Evolutionary conservation across 2,797 vertebrate genomes (phyloP), one percentile per base, ranked within the genome.

Genomic region (Clamator glandarius): DNA sequence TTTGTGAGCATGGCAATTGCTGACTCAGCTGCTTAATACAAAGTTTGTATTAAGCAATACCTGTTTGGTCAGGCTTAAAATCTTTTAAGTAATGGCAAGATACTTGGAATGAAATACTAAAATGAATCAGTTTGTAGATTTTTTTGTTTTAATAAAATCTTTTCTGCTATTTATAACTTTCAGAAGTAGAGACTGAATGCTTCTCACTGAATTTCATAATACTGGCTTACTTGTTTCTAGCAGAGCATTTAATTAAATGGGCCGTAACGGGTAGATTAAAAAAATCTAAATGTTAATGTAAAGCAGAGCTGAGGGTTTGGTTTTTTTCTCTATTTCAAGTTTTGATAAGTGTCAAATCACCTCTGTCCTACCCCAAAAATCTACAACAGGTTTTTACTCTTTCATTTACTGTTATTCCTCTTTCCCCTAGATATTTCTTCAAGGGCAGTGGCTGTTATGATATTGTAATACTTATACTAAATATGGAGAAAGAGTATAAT

Each of bases 171-270:
- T 85, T 50, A 41, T 33, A 24, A 36, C 17, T 85, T 73, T 81
- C 62, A 77, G 59, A 87, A 92, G 24, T 80, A 42, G 44, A 83
- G 15, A n/a, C 11, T 48, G 74, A 91, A 83, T 83, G 58, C 58
- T 39, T 92, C 88, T 96, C 17, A 23, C 50, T 85, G 86, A 81
- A 90, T 87, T 88, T 91, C 42, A 78, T 23, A 86, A 78, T 79
- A 69, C 12, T 69, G 46, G 68, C 41, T 93, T 89, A 91, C 96
- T 97, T 97, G 88, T 97, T 98, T 98, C 98, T 97, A 97, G 96
- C 97, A 94, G 97, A 97, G 97, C 97, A 94, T 98, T 98, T 98
- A 98, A 98, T 98, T 99, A 98, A 98, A 98, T 96, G 84, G 20
- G 92, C 95, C 95, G 88, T 94, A 95, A 93, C 91, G 97, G 95